Evolutionary conservation across 2,888 invertebrate genomes (phyloP).

Genomic region (Xiphydria camelus): DNA sequence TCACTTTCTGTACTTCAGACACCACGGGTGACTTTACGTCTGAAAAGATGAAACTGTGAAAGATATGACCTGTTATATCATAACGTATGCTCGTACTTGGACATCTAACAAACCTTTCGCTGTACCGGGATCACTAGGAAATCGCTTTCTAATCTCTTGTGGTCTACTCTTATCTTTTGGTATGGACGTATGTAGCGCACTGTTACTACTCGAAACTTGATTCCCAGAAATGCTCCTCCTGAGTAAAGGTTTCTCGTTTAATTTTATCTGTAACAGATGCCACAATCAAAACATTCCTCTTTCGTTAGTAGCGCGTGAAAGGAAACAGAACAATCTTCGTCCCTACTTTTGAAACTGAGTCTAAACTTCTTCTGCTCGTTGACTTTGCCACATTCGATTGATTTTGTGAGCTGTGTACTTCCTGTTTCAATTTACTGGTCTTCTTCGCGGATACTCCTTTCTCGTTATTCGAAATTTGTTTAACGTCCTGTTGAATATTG

Average conservation of each 20-base stretch:
- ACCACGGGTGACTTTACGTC: constrained; percentile 20
- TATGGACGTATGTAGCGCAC: background rate
- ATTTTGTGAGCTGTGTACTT: too few species aligned
- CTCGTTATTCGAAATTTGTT: constrained; percentile 2
- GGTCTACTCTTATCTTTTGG: background rate
- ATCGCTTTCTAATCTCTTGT: constrained; percentile 32
- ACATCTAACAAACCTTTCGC: too few species aligned
- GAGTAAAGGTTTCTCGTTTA: too few species aligned
- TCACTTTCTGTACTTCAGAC: constrained; percentile 2
- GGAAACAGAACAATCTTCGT: too few species aligned
- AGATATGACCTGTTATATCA: too few species aligned
- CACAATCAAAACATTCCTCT: too few species aligned
- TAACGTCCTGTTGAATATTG: constrained; percentile 2
- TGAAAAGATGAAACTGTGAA: background rate
- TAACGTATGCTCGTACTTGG: too few species aligned
- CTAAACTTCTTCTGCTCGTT: constrained; percentile 17
- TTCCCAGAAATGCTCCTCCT: constrained; percentile 31
- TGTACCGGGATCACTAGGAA: constrained; percentile 36
- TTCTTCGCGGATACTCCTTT: constrained; percentile 12
- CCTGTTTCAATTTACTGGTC: background rate
- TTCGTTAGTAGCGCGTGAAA: too few species aligned
- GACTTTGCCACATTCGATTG: constrained; percentile 16
- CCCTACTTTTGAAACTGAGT: constrained; percentile 19
- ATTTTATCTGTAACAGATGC: too few species aligned
- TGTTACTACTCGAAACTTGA: constrained; percentile 11